Conservation (phyloP, 2,797 vertebrate genomes). For the Sphaeramia orbicularis region DNA sequence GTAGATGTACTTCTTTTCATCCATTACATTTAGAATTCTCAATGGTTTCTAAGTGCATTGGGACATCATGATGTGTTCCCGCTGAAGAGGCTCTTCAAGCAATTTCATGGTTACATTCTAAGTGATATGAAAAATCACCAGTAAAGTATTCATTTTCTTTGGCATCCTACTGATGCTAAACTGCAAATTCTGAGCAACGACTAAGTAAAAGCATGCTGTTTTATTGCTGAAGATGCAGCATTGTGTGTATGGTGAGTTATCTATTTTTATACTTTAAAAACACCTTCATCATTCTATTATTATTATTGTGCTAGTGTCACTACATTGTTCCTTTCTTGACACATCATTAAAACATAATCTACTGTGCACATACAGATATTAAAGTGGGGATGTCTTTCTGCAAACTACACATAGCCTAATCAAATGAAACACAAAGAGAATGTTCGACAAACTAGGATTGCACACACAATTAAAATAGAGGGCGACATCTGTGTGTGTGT, state of each 20-base stretch:
- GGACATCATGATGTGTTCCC: not conserved
- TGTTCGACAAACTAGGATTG: not conserved
- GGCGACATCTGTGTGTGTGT: conserved; percentile 1
- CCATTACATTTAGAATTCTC: not conserved
- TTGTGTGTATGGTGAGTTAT: not conserved
- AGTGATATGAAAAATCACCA: conserved; percentile 15
- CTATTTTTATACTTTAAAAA: not conserved
- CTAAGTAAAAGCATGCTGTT: not conserved
- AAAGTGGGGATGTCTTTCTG: not conserved
- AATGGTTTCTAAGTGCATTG: not conserved
- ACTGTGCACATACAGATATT: conserved; percentile 1
- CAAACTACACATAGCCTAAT: not conserved
- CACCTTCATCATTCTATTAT: conserved; percentile 10
- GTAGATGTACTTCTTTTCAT: not conserved
- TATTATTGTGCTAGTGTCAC: not conserved
- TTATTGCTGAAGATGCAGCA: not conserved
- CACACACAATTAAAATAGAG: conserved; percentile 14
- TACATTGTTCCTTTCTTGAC: not conserved
- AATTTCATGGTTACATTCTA: not conserved
- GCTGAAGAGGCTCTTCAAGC: conserved; percentile 12
- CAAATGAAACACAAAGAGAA: conserved; percentile 9
- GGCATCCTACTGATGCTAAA: not conserved
- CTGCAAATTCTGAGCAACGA: not conserved
- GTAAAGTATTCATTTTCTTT: not conserved
- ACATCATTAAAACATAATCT: conserved; percentile 8